phyloP scores from a whole-genome alignment of 2,113 vertebrate species.

The Planiliza haematocheilus region DNA sequence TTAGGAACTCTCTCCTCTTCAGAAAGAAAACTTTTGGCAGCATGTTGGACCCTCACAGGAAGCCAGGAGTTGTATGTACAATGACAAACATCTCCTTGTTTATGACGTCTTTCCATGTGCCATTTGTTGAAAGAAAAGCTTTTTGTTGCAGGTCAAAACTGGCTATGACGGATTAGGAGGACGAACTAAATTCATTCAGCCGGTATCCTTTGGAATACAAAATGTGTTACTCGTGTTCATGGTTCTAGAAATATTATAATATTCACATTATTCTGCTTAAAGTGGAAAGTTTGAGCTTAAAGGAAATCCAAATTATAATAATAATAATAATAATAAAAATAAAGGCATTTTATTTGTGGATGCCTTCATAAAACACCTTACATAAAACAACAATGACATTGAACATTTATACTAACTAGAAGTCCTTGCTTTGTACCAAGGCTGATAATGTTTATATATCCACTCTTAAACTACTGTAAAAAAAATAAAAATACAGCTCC shows the following conservation, averaged over 20 bases:
- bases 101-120: background rate
- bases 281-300: no score
- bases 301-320: no score
- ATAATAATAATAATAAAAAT: no score
- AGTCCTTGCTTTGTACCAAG: no score
- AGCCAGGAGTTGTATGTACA: conserved; percentile 83
- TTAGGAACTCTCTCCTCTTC: conserved; percentile 89
- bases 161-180: conserved; percentile 96
- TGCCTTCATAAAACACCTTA: no score
- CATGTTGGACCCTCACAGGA: conserved; percentile 80
- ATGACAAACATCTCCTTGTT: no score
- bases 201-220: conserved; percentile 89
- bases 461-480: no score
- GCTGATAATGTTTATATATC: no score
- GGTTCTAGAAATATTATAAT: background rate
- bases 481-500: no score
- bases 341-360: no score
- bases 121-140: conserved; percentile 22
- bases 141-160: conserved; percentile 84
- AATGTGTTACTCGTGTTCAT: background rate
- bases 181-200: conserved; percentile 93
- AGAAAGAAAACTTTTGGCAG: conserved; percentile 85
- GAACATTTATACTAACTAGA: no score
- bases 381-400: no score
- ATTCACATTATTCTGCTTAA: background rate